A percentile compares a stretch with the other conserved stretches of the same genome.
phyloP scores from a whole-genome alignment of 2,888 invertebrate species.

The Eilema caniola region DNA sequence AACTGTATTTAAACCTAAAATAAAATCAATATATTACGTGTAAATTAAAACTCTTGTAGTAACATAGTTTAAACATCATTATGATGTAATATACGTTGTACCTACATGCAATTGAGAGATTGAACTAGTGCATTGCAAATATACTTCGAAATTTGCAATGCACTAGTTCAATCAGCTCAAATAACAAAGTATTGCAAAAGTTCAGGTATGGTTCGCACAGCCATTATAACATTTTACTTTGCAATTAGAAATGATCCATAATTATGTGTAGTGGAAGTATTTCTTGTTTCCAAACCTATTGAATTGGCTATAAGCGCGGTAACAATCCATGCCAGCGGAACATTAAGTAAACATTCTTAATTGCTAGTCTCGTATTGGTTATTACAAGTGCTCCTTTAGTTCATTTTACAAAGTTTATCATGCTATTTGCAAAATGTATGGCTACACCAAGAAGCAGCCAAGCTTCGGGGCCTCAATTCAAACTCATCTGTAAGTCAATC shows the following conservation, averaged over 20 bases:
- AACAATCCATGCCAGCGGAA: conserved; percentile 55
- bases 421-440: too few species aligned
- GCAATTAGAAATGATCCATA: conserved; percentile 63
- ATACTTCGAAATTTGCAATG: neutral
- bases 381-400: conserved; percentile 34
- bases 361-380: conserved; percentile 40
- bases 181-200: conserved; percentile 46
- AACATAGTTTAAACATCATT: neutral
- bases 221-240: conserved; percentile 60
- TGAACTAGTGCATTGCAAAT: too few species aligned
- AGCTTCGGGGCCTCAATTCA: too few species aligned
- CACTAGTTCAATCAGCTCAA: conserved; percentile 4
- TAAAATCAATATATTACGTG: neutral
- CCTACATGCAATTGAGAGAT: too few species aligned
- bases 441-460: neutral
- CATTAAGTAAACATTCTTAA: conserved; percentile 53
- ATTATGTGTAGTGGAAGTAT: conserved; percentile 53
- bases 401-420: conserved; percentile 12
- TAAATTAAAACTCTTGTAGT: neutral
- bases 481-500: too few species aligned
- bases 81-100: neutral
- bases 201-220: conserved; percentile 36
- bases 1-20: neutral
- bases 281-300: conserved; percentile 57
- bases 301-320: conserved; percentile 38